Conservation (phyloP, 2,797 vertebrate genomes). For the Melanogrammus aeglefinus region DNA sequence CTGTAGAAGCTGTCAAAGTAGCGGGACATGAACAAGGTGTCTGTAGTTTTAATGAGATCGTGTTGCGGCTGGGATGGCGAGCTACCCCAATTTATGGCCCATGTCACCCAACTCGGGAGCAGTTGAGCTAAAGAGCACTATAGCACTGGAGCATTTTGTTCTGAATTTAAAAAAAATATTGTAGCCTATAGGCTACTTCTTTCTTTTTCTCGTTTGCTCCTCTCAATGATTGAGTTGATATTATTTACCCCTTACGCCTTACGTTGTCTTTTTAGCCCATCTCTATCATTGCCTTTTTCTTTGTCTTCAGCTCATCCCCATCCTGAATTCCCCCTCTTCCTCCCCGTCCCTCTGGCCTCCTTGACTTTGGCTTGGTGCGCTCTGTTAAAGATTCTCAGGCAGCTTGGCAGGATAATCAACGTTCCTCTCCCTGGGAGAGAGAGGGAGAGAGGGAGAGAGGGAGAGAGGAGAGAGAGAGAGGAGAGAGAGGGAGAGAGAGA, state of each 20-base stretch:
- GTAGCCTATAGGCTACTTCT: neutral
- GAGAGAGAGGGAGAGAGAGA: too few species aligned
- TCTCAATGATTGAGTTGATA: neutral
- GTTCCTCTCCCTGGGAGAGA: neutral
- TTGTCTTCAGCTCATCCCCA: neutral
- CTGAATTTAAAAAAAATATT: neutral
- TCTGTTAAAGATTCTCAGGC: neutral
- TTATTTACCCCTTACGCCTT: neutral
- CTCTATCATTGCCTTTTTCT: neutral
- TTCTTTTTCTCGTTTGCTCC: neutral
- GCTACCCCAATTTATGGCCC: too few species aligned
- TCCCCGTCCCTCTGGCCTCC: neutral
- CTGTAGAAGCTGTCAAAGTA: neutral
- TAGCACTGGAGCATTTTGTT: neutral
- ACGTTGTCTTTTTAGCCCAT: neutral
- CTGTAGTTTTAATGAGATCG: neutral
- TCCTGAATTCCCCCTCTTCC: neutral
- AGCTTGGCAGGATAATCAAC: neutral
- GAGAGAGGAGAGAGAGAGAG: too few species aligned
- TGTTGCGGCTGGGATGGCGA: neutral
- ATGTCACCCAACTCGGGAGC: neutral
- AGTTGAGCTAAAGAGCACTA: neutral
- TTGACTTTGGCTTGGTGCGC: neutral
- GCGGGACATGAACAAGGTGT: neutral
- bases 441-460: too few species aligned